Conservation (phyloP, 2,113 vertebrate genomes). For the Callionymus lyra region DNA sequence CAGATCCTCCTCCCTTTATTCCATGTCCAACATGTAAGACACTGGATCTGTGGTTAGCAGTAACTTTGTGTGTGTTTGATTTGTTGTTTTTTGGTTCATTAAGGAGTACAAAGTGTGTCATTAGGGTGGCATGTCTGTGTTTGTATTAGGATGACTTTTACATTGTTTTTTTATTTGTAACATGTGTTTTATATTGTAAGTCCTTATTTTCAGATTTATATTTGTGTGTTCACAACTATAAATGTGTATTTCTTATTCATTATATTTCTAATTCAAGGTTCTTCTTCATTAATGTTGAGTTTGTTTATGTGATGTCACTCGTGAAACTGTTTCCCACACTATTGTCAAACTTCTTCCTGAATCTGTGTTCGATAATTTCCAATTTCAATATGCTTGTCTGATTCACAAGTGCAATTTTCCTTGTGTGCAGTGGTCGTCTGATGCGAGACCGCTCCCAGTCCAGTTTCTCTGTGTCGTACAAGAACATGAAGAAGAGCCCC, state of each 20-base stretch:
- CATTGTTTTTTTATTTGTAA: too few relatives aligned
- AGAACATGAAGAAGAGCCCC: slow-evolving; percentile 89
- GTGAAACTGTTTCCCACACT: slow-evolving; percentile 2
- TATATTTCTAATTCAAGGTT: too few relatives aligned
- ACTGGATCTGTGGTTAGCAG: slow-evolving; percentile 49
- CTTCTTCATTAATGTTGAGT: too few relatives aligned
- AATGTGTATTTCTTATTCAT: too few relatives aligned
- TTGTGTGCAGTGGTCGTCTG: slow-evolving; percentile 74
- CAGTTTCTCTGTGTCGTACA: slow-evolving; percentile 81
- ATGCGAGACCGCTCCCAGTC: slow-evolving; percentile 81
- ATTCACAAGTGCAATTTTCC: slow-evolving; percentile 3
- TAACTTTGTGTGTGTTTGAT: slow-evolving; percentile 14
- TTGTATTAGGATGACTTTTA: too few relatives aligned
- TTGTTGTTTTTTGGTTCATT: neutral
- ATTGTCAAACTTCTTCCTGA: neutral
- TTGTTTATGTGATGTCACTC: slow-evolving; percentile 11
- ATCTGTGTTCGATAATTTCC: too few relatives aligned
- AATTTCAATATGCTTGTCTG: too few relatives aligned
- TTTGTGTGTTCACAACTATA: too few relatives aligned
- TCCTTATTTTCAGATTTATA: too few relatives aligned
- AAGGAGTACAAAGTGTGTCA: slow-evolving; percentile 5
- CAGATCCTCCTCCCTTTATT: slow-evolving; percentile 74
- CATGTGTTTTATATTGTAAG: too few relatives aligned
- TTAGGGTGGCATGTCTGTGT: neutral
- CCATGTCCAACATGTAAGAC: slow-evolving; percentile 75